phyloP scores from a whole-genome alignment of 1,140 invertebrate genomes.

The Neodiprion lecontei region DNA sequence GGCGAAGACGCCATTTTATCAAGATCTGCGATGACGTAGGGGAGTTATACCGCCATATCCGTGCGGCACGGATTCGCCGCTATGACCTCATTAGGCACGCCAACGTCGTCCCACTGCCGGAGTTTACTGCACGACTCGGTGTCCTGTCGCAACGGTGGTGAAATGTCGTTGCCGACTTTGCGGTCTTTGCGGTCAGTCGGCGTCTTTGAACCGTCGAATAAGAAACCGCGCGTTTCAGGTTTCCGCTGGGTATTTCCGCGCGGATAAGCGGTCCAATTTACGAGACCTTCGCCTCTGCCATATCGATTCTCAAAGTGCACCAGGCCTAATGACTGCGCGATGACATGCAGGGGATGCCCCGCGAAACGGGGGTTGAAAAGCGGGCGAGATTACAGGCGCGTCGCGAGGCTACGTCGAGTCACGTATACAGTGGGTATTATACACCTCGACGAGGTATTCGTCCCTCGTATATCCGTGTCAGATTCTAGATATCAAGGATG shows the following conservation, averaged over 20 bases:
- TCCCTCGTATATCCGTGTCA: not conserved
- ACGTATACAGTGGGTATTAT: not conserved
- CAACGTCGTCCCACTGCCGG: not conserved
- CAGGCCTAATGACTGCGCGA: slow-evolving; percentile 6
- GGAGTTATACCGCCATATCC: slow-evolving; percentile 2
- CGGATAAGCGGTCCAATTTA: not conserved
- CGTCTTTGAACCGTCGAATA: no score
- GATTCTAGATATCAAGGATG: not conserved
- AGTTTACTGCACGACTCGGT: no score
- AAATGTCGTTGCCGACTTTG: no score
- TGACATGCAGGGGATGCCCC: not conserved
- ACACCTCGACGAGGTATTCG: not conserved
- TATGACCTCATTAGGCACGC: not conserved
- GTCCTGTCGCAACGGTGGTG: no score
- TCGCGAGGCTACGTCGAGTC: no score
- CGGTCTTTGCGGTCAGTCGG: not conserved
- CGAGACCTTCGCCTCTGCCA: not conserved
- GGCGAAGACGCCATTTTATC: slow-evolving; percentile 4
- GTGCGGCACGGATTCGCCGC: not conserved
- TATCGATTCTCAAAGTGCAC: not conserved
- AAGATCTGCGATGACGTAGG: slow-evolving; percentile 4
- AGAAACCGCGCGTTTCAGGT: no score
- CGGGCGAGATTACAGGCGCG: no score
- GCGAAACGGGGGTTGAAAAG: not conserved
- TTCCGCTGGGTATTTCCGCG: no score